A percentile compares a stretch with the other conserved stretches of the same genome.
Evolutionary conservation across 1,140 invertebrate genomes (phyloP).

Genomic region (Lamellibrachia luymesi): DNA sequence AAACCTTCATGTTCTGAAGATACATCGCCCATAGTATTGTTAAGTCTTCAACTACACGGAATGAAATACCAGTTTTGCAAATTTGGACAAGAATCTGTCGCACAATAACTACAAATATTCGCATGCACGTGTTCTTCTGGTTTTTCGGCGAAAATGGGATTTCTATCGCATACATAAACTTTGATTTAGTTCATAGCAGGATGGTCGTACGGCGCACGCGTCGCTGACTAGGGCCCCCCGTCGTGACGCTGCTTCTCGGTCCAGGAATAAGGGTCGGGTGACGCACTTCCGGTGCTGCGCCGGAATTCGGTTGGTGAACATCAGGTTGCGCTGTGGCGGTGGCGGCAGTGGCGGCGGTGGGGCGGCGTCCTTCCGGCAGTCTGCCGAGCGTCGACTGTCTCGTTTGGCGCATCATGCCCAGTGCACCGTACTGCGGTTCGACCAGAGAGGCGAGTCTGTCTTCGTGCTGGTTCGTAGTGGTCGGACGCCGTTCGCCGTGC

Average conservation of each 20-base stretch:
- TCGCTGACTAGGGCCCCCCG: not conserved
- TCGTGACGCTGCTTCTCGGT: not conserved
- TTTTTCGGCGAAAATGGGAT: not conserved
- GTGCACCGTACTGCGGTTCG: not conserved
- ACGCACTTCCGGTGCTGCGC: not conserved
- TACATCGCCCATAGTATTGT: no score
- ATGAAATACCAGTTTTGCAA: no score
- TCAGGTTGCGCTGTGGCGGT: not conserved
- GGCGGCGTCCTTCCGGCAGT: not conserved
- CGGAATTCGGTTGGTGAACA: not conserved
- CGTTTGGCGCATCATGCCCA: no score
- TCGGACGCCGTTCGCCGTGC: no score
- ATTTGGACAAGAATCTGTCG: no score
- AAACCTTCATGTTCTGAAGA: no score
- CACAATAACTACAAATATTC: no score
- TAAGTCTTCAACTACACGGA: no score
- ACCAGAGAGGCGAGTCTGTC: not conserved
- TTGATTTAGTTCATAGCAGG: not conserved
- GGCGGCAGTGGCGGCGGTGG: no score
- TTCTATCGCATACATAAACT: not conserved
- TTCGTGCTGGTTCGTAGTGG: not conserved
- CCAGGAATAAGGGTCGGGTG: not conserved
- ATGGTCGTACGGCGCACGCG: not conserved
- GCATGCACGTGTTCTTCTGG: not conserved
- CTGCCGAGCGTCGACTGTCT: not conserved